phyloP scores from a whole-genome alignment of 2,113 vertebrate genomes.

The Neodontobutis hainanensis region DNA sequence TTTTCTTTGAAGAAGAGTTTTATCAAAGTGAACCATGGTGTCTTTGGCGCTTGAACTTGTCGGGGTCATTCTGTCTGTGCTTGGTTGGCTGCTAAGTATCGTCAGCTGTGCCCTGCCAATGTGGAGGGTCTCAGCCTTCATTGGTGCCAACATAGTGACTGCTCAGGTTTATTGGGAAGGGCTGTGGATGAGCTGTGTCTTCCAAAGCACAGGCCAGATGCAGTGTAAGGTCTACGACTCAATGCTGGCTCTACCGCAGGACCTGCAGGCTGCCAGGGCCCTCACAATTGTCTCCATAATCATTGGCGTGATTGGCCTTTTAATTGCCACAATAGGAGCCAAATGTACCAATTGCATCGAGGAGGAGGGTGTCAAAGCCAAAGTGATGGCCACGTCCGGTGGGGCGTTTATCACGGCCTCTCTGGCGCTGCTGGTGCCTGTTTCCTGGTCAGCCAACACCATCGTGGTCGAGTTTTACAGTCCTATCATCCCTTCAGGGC shows the following conservation, averaged over 20 bases:
- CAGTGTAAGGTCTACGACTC: constrained; percentile 94
- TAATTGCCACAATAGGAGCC: constrained; percentile 88
- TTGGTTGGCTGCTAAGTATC: constrained; percentile 87
- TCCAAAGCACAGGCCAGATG: constrained; percentile 93
- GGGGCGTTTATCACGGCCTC: constrained; percentile 83
- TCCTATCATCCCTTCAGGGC: constrained; percentile 72
- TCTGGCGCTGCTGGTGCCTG: constrained; percentile 85
- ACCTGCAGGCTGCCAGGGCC: constrained; percentile 92
- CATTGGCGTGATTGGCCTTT: constrained; percentile 82
- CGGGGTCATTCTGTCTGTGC: constrained; percentile 80
- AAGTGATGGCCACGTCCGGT: constrained; percentile 86
- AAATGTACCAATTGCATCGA: constrained; percentile 95
- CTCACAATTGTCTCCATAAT: constrained; percentile 86
- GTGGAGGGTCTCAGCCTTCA: constrained; percentile 93
- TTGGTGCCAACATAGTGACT: constrained; percentile 93
- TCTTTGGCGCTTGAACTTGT: constrained; percentile 89
- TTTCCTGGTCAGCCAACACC: constrained; percentile 93
- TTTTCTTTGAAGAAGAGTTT: not conserved
- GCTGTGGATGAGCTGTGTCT: constrained; percentile 91
- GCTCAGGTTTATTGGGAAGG: constrained; percentile 91
- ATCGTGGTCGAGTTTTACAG: constrained; percentile 92
- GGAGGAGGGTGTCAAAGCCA: constrained; percentile 87
- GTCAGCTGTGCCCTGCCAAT: constrained; percentile 87
- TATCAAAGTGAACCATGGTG: constrained; percentile 61
- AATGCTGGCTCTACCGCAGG: constrained; percentile 86